phyloP scores from a whole-genome alignment of 2,888 invertebrate species.

The Polyommatus icarus region DNA sequence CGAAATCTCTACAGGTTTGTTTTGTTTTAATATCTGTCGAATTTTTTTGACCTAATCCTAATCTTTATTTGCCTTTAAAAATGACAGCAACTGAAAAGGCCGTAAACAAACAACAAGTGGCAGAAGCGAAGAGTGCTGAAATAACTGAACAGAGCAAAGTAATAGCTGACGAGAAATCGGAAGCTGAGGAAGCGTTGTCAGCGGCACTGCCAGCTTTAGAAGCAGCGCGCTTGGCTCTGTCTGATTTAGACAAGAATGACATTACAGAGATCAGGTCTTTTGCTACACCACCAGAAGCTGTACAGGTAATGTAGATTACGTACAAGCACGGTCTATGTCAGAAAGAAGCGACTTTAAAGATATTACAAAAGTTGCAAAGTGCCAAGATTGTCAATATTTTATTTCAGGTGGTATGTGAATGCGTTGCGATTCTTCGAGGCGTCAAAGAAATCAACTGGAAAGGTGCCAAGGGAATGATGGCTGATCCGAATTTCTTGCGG shows the following conservation, averaged over 20 bases:
- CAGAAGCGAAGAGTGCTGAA: conserved; percentile 88
- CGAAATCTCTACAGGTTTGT: conserved; percentile 84
- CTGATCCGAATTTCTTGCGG: conserved; percentile 91
- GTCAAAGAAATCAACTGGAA: conserved; percentile 94
- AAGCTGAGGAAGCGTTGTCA: conserved; percentile 89
- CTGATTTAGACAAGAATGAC: conserved; percentile 92
- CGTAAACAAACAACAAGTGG: conserved; percentile 88
- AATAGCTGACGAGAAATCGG: conserved; percentile 89
- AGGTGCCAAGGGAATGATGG: conserved; percentile 94
- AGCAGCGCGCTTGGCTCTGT: conserved; percentile 88
- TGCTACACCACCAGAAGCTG: conserved; percentile 93
- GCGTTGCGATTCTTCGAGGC: conserved; percentile 91
- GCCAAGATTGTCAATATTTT: neutral
- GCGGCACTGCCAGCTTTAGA: conserved; percentile 93
- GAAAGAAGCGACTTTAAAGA: neutral
- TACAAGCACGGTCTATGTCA: neutral
- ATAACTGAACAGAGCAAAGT: conserved; percentile 90
- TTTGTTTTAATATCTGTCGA: neutral
- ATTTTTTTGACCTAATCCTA: neutral
- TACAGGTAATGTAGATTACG: conserved; percentile 79
- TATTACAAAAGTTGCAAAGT: neutral
- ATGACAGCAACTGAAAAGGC: conserved; percentile 83
- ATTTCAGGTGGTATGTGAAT: conserved; percentile 88
- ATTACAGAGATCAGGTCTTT: conserved; percentile 96
- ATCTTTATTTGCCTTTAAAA: no score